A percentile compares a stretch with the other conserved stretches of the same genome.
Conservation (phyloP, 2,888 invertebrate genomes). For the Helicoverpa assulta region DNA sequence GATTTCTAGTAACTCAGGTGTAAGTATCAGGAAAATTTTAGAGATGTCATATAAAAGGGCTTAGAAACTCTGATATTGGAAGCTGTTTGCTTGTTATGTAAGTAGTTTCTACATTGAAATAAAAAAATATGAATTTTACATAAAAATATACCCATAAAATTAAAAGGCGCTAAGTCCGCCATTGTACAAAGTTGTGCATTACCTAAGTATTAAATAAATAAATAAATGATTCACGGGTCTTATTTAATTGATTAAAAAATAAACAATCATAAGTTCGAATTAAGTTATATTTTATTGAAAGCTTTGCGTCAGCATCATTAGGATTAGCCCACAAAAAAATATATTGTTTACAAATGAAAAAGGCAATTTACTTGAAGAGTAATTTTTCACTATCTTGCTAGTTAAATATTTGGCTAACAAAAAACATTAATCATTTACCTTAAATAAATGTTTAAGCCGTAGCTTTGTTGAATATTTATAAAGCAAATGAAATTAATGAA, state of each 20-base stretch:
- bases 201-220: too few species aligned
- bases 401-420: constrained; percentile 6
- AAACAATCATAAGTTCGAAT: too few species aligned
- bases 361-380: constrained; percentile 8
- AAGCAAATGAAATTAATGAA: neutral
- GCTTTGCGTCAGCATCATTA: too few species aligned
- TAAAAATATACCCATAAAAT: too few species aligned
- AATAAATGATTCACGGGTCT: too few species aligned
- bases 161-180: too few species aligned
- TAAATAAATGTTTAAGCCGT: neutral
- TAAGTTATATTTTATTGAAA: too few species aligned
- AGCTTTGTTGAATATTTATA: constrained; percentile 4
- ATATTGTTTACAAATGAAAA: constrained; percentile 27
- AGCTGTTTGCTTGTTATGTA: too few species aligned
- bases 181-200: too few species aligned
- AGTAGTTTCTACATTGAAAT: too few species aligned
- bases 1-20: constrained; percentile 58
- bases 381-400: constrained; percentile 27
- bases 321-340: constrained; percentile 8
- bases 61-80: constrained; percentile 7
- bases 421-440: constrained; percentile 27
- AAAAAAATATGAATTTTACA: too few species aligned
- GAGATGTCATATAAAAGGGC: constrained; percentile 40
- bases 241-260: too few species aligned
- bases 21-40: constrained; percentile 57